Base-by-base conservation (phyloP, 1,140 invertebrate genomes). In the Drosophila elegans region DNA sequence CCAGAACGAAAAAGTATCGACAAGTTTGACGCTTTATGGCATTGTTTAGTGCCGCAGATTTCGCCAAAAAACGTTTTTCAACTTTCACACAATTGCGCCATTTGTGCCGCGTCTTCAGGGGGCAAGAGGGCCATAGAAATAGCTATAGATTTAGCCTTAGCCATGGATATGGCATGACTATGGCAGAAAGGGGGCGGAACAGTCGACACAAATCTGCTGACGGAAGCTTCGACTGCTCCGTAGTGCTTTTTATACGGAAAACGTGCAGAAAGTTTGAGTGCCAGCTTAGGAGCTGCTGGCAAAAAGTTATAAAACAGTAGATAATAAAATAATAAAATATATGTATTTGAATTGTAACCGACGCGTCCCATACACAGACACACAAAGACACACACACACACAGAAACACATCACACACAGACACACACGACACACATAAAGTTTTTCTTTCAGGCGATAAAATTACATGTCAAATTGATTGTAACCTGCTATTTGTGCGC, bases 241-340 rank as follows among this genome's bases (percentile, higher is more conserved):
- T 61, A 72, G 72, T 59, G 61, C 75, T 90, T 82, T 88, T 89
- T 89, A 89, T 89, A 90, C 77, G 84, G 77, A 84, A 89, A 89
- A 89, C 84, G 84, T 89, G 84, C 84, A 72, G 84, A 89, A 89
- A 89, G 84, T 89, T 89, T 89, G 84, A 89, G 85, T 89, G 84
- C 68, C 85, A 84, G 84, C 84, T 89, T 89, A 88, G 84, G 73
- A 74, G 51, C 36, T 66, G 59, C 41, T 60, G 76, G 67, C 34
- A 53, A 80, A 89, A 89, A 89, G 80, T 89, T 89, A 89, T 89
- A 89, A 89, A 89, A 84, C 85, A 89, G 84, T 89, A 89, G 84
- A 89, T 89, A 89, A 89, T 86, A 86, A 86, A 86, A 86, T 86
- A 86, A 86, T 86, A 86, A 86, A 86, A 88, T 86, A 88, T 86